Evolutionary conservation across 2,888 invertebrate species (phyloP).

Genomic region (Mellilla xanthometata): DNA sequence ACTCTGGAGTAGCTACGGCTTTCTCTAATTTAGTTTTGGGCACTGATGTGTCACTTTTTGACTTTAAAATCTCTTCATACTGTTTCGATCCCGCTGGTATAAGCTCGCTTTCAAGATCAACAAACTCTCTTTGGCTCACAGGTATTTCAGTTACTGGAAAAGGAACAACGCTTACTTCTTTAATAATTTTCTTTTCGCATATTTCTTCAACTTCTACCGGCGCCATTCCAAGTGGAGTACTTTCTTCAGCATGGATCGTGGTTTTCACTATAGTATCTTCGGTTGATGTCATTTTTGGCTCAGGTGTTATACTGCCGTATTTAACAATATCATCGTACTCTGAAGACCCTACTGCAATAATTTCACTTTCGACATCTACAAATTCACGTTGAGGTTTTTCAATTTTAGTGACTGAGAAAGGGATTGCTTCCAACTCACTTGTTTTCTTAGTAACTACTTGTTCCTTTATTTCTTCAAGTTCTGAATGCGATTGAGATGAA

Average conservation of each 20-base stretch:
- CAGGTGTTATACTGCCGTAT: slow-evolving; percentile 63
- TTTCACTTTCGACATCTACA: slow-evolving; percentile 76
- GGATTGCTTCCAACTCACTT: slow-evolving; percentile 54
- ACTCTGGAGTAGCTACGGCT: slow-evolving; percentile 62
- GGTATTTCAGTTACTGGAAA: slow-evolving; percentile 71
- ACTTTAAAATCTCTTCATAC: slow-evolving; percentile 76
- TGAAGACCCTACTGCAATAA: slow-evolving; percentile 69
- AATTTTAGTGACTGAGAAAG: slow-evolving; percentile 66
- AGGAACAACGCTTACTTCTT: slow-evolving; percentile 67
- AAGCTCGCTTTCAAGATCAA: slow-evolving; percentile 74
- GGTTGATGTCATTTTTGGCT: slow-evolving; percentile 47
- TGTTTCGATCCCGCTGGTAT: slow-evolving; percentile 68
- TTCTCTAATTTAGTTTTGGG: slow-evolving; percentile 75
- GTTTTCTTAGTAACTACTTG: slow-evolving; percentile 44
- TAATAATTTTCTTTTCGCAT: slow-evolving; percentile 59
- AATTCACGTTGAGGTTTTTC: slow-evolving; percentile 65
- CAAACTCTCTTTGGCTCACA: slow-evolving; percentile 74
- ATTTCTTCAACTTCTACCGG: slow-evolving; percentile 50
- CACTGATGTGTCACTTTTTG: slow-evolving; percentile 77
- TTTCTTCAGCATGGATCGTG: slow-evolving; percentile 45
- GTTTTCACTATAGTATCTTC: slow-evolving; percentile 54
- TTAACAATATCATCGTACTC: slow-evolving; percentile 71
- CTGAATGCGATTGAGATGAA: slow-evolving; percentile 58
- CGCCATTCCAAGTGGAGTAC: slow-evolving; percentile 31
- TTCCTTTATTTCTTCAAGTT: slow-evolving; percentile 54